These are phyloP conservation scores for Drosophila merina DNA, from an alignment of 2,888 invertebrate genomes.

Conservation along the genomic window DNA sequence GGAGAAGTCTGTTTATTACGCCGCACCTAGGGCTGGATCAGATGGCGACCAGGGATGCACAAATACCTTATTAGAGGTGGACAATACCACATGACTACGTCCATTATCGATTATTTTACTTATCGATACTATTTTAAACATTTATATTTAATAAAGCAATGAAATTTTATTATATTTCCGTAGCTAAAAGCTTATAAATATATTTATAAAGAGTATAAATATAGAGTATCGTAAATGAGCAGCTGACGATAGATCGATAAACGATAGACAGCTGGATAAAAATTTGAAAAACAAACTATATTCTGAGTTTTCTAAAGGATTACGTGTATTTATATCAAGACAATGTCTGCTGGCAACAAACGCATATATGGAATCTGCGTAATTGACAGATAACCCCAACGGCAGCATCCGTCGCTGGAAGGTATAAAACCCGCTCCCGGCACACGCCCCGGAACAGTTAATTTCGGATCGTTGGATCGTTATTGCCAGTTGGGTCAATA, in stretches of 20 bases:
- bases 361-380: background rate
- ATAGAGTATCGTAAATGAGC: background rate
- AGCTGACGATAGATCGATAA: conserved; percentile 1
- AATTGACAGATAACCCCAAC: background rate
- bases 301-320: background rate
- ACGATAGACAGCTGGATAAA: background rate
- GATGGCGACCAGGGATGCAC: background rate
- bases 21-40: background rate
- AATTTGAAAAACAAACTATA: background rate
- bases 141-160: background rate
- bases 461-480: background rate
- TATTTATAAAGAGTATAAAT: background rate
- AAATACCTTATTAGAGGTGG: background rate
- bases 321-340: conserved; percentile 14
- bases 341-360: background rate
- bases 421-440: conserved; percentile 1
- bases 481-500: background rate
- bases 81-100: background rate
- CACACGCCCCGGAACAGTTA: background rate
- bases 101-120: background rate
- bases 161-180: background rate
- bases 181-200: background rate
- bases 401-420: background rate
- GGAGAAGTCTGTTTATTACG: background rate
- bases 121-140: background rate